Base-by-base conservation (phyloP, 92 coral and sea anemone species). In the Montipora capitata region DNA sequence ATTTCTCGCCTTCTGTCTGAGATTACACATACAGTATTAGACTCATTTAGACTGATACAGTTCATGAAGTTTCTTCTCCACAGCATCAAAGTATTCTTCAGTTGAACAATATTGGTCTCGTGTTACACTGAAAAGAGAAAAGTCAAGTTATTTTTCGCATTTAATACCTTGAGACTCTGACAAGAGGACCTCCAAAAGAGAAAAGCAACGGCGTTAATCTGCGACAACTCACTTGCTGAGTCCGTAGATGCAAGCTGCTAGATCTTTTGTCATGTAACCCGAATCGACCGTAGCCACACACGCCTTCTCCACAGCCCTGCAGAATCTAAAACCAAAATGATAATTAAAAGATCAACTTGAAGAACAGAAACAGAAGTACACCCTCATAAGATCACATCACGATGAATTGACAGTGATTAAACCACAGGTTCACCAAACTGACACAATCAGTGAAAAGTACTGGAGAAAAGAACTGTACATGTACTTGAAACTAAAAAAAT, bases 161-260 rank as follows among this genome's bases (percentile, higher is more conserved):
- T 11, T 11, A 35, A 4, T 54, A 11, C 13, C 44, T 3, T 9
- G 3, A 54, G 12, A 54, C 15, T 54, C 14, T 54, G 59, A 8
- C 59, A 9, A 54, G 15, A 54, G 59, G 14, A 48, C 52, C 59
- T 45, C 59, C 59, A 1, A 7, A 8, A 11, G 59, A 54, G 59
- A 9, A 9, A 12, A 12, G 35, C 35, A 27, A 27, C 35, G 35
- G 68, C 39, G 18, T 13, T 27, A 10, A 59, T 17, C 12, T 40
- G 40, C 3, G 15, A 11, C 8, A 40, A 89, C 99, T 92, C 90
- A 97, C 99, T 97, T 95, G 72, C 79, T 79, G 12, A 97, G 89
- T 64, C 99, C 99, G 79, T 97, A 94, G 82, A 97, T 97, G 54
- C 99, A 97, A 16, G 96, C 98, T 20, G 99, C 99, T n/a, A 97